phyloP scores from a whole-genome alignment of 2,888 invertebrate genomes.

The Tridacna crocea region DNA sequence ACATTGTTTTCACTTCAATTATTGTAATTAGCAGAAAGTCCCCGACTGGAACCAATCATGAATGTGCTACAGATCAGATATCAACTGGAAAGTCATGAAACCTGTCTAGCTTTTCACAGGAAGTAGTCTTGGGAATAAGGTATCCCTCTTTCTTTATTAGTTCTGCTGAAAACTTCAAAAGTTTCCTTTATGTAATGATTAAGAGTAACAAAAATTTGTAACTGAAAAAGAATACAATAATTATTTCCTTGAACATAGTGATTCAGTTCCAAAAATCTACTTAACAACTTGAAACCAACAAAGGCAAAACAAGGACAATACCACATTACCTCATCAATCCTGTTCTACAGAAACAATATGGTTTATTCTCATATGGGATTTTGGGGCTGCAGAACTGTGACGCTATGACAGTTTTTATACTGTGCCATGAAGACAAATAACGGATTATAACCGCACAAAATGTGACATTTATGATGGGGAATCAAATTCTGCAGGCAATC shows the following conservation, averaged over 20 bases:
- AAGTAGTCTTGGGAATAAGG: constrained; percentile 45
- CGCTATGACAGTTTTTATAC: constrained; percentile 26
- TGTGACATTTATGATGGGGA: constrained; percentile 24
- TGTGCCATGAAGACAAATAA: constrained; percentile 24
- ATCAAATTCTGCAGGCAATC: constrained; percentile 16
- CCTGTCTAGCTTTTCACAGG: constrained; percentile 43
- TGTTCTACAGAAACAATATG: constrained; percentile 3
- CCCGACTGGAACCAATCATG: constrained; percentile 25
- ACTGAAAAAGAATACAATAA: too few species aligned
- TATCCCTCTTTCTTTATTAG: not conserved
- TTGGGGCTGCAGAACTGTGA: constrained; percentile 13
- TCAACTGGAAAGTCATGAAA: constrained; percentile 28
- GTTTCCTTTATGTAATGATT: not conserved
- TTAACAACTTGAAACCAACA: too few species aligned
- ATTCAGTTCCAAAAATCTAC: too few species aligned
- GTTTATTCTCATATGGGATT: not conserved
- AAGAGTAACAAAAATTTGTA: not conserved
- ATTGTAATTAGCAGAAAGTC: constrained; percentile 33
- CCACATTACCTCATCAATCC: not conserved
- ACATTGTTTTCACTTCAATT: constrained; percentile 31
- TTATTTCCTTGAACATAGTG: too few species aligned
- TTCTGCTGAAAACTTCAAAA: not conserved
- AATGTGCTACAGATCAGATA: constrained; percentile 12
- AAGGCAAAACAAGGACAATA: too few species aligned
- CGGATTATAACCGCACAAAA: constrained; percentile 24